Percentiles rank a stretch among this genome's conserved stretches.
phyloP scores from a whole-genome alignment of 2,888 invertebrate species.

The Callimorpha dominula region DNA sequence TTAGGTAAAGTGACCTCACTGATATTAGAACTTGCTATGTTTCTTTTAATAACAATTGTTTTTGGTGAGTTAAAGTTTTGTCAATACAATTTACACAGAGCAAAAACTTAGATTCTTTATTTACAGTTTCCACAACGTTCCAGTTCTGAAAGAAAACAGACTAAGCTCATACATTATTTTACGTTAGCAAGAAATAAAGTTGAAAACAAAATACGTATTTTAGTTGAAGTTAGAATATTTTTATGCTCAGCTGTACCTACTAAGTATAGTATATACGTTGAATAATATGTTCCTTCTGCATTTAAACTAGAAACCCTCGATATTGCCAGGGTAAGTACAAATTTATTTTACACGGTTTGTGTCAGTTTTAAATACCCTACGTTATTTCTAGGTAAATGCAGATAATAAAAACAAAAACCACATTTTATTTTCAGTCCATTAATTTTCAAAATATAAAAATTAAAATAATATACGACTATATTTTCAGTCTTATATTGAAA shows the following conservation, averaged over 20 bases:
- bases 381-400: background rate
- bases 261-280: background rate
- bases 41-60: background rate
- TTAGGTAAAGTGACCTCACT: background rate
- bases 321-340: background rate
- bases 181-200: slow-evolving; percentile 28
- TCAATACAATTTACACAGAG: slow-evolving; percentile 62
- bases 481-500: too few relatives aligned
- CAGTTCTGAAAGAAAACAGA: slow-evolving; percentile 62
- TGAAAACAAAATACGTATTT: slow-evolving; percentile 35
- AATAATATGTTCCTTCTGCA: background rate
- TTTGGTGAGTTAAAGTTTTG: slow-evolving; percentile 46
- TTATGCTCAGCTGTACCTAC: background rate
- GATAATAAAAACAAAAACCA: background rate
- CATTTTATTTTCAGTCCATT: too few relatives aligned
- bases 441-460: too few relatives aligned
- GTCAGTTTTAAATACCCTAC: background rate
- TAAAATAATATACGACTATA: too few relatives aligned
- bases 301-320: background rate
- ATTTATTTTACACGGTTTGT: background rate
- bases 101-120: slow-evolving; percentile 62
- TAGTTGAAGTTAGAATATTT: slow-evolving; percentile 10
- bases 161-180: slow-evolving; percentile 48
- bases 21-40: background rate
- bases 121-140: slow-evolving; percentile 53